Evolutionary conservation across 2,797 vertebrate species (phyloP).

Genomic region (Sandelia bainsii): DNA sequence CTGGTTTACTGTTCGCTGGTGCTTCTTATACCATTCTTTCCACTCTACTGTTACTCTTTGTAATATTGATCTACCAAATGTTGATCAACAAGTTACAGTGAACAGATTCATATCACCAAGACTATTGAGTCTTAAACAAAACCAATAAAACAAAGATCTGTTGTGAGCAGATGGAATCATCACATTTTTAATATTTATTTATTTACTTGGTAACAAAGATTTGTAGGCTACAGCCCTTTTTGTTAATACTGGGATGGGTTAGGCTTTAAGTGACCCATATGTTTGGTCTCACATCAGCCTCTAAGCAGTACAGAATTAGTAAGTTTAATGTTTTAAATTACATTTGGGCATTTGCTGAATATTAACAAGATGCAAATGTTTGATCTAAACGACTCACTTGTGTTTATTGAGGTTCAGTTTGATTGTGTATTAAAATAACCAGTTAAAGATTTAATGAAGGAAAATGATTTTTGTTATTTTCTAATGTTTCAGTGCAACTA

Average conservation of each 20-base stretch:
- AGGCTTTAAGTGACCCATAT: neutral
- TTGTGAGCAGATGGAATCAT: neutral
- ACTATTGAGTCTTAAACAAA: neutral
- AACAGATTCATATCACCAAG: neutral
- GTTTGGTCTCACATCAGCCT: neutral
- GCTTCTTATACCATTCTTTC: neutral
- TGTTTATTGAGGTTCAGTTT: neutral
- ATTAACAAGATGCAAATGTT: neutral
- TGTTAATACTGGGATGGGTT: neutral
- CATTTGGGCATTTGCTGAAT: neutral
- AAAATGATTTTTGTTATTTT: too few species aligned
- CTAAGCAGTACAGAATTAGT: neutral
- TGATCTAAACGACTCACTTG: neutral
- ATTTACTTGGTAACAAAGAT: neutral
- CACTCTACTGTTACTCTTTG: neutral
- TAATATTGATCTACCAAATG: neutral
- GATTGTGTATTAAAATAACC: neutral
- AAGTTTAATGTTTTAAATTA: slow-evolving; percentile 2
- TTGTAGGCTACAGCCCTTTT: neutral
- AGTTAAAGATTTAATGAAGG: too few species aligned
- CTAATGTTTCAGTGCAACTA: neutral
- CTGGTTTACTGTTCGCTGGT: neutral
- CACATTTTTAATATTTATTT: neutral
- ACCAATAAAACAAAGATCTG: neutral
- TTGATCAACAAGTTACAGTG: neutral